Conservation (phyloP, 1,140 invertebrate genomes). For the Colletes latitarsis region DNA sequence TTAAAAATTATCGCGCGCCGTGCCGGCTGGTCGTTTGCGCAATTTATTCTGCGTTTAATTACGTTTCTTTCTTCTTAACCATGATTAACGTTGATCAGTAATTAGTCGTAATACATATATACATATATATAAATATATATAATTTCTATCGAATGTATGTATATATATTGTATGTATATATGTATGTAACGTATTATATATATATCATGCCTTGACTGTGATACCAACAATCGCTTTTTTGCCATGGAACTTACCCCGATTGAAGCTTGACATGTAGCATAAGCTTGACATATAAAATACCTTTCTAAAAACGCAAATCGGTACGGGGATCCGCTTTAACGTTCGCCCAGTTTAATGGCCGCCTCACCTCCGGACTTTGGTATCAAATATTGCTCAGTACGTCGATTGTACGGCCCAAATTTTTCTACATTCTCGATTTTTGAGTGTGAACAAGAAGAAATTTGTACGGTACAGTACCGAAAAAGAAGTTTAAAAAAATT, state of each 20-base stretch:
- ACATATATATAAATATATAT: conserved; percentile 15
- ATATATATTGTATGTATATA: neutral
- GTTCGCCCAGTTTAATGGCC: conserved; percentile 36
- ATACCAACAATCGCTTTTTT: conserved; percentile 68
- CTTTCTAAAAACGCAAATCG: conserved; percentile 44
- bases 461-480: too few relatives aligned
- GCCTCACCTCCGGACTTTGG: neutral
- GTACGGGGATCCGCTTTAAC: conserved; percentile 46
- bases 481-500: too few relatives aligned
- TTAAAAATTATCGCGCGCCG: neutral
- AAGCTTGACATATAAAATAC: conserved; percentile 62
- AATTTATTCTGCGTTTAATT: conserved; percentile 2
- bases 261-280: conserved; percentile 72
- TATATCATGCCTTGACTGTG: conserved; percentile 68
- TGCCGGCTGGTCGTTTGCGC: neutral
- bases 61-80: conserved; percentile 15
- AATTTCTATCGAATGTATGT: neutral
- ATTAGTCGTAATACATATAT: conserved; percentile 2
- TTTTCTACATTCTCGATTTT: too few relatives aligned
- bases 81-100: neutral
- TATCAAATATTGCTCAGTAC: too few relatives aligned
- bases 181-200: neutral
- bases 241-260: conserved; percentile 63
- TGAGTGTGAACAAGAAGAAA: too few relatives aligned
- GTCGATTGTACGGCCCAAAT: too few relatives aligned